These are phyloP conservation scores for Tinea pellionella DNA, from an alignment of 2,888 invertebrate genomes.

Conservation along the genomic window DNA sequence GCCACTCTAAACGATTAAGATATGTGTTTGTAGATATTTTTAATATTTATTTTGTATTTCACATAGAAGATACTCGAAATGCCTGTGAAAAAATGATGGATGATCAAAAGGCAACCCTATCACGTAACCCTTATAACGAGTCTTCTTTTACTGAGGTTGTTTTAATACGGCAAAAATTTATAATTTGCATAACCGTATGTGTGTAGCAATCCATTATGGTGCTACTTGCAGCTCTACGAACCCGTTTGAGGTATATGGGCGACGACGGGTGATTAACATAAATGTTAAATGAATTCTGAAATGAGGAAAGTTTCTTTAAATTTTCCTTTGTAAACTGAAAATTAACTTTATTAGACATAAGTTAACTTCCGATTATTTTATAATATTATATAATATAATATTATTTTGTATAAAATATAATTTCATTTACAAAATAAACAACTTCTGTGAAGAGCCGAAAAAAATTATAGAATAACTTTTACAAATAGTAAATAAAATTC, in stretches of 20 bases:
- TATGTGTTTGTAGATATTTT: not conserved
- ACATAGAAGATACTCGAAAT: too few species aligned
- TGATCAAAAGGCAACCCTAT: not conserved
- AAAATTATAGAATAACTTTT: too few species aligned
- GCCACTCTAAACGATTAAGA: too few species aligned
- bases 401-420: too few species aligned
- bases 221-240: constrained; percentile 17
- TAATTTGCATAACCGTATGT: constrained; percentile 50
- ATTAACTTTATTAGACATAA: too few species aligned
- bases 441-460: too few species aligned
- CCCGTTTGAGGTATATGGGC: constrained; percentile 16
- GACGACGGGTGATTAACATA: constrained; percentile 27
- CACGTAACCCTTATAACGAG: constrained; percentile 26
- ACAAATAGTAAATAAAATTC: too few species aligned
- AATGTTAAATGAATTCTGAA: constrained; percentile 15
- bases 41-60: not conserved
- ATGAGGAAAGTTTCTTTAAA: not conserved
- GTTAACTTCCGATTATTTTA: too few species aligned
- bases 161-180: constrained; percentile 46
- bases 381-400: too few species aligned
- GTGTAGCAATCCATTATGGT: constrained; percentile 40
- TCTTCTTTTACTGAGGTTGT: constrained; percentile 38
- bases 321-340: not conserved
- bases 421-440: too few species aligned
- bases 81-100: not conserved